Evolutionary conservation across 2,113 vertebrate species (phyloP).

Genomic region (Choloepus hoffmanni): DNA sequence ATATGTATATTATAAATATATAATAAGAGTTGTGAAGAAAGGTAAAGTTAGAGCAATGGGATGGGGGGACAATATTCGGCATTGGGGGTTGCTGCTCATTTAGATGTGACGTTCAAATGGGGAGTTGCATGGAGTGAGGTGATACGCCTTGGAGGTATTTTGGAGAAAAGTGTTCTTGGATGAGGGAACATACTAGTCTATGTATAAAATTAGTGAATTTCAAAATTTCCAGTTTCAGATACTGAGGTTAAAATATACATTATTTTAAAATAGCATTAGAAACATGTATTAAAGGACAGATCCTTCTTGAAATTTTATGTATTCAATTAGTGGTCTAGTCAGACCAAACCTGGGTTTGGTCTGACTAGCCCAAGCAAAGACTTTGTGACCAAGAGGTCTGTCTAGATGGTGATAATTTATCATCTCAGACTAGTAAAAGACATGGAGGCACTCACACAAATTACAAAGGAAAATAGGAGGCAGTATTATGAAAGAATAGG

Average conservation of each 20-base stretch:
- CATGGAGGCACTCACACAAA: too few relatives aligned
- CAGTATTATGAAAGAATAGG: background rate
- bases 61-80: background rate
- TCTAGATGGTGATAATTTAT: accelerated
- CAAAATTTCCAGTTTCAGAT: background rate
- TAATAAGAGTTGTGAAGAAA: background rate
- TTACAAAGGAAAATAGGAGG: background rate
- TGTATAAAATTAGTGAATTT: background rate
- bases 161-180: background rate
- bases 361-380: background rate
- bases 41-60: background rate
- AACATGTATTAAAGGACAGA: background rate
- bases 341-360: background rate
- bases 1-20: too few relatives aligned
- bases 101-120: accelerated
- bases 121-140: background rate
- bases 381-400: accelerated
- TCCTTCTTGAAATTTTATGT: background rate
- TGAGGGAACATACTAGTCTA: background rate
- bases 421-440: background rate
- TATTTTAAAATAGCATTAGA: background rate
- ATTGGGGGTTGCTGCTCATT: background rate
- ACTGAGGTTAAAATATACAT: background rate
- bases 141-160: background rate
- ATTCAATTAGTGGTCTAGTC: background rate